Evolutionary conservation across 2,888 invertebrate genomes (phyloP).

Genomic region (Cyaniris semiargus): DNA sequence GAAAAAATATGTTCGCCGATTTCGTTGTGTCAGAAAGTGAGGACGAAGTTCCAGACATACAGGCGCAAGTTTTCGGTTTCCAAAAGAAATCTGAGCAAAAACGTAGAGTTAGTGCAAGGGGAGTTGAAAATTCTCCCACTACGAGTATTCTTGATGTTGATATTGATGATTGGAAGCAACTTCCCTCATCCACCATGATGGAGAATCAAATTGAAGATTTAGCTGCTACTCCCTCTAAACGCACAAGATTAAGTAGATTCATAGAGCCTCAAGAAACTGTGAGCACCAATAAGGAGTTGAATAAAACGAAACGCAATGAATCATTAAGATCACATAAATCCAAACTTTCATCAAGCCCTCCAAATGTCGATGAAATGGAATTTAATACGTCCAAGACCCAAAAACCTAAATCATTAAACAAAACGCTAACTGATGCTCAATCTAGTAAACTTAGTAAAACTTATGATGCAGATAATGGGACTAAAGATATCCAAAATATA

Average conservation of each 20-base stretch:
- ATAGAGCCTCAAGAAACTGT: slow-evolving; percentile 51
- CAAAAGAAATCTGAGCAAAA: slow-evolving; percentile 48
- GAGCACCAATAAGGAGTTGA: slow-evolving; percentile 29
- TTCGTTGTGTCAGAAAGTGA: slow-evolving; percentile 68
- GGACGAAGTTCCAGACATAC: slow-evolving; percentile 63
- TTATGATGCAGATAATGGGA: background rate
- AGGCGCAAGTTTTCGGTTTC: slow-evolving; percentile 59
- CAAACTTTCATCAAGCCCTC: slow-evolving; percentile 35
- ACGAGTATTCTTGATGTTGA: slow-evolving; percentile 64
- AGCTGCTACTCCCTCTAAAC: slow-evolving; percentile 53
- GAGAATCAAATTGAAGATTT: slow-evolving; percentile 55
- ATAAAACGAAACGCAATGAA: slow-evolving; percentile 33
- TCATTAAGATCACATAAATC: slow-evolving; percentile 4
- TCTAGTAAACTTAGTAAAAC: background rate
- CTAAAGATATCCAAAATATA: background rate
- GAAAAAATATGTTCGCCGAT: slow-evolving; percentile 65
- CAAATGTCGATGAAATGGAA: slow-evolving; percentile 44
- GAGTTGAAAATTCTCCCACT: slow-evolving; percentile 50
- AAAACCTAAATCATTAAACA: slow-evolving; percentile 40
- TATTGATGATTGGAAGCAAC: slow-evolving; percentile 64
- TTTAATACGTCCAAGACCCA: slow-evolving; percentile 45
- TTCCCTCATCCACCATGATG: slow-evolving; percentile 74
- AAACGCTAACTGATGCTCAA: slow-evolving; percentile 18
- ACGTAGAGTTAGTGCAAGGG: slow-evolving; percentile 43
- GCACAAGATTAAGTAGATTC: slow-evolving; percentile 52